A percentile compares a stretch with the other conserved stretches of the same genome.
Evolutionary conservation across 1,140 invertebrate species (phyloP).

Genomic region (Paraescarpia echinospica): DNA sequence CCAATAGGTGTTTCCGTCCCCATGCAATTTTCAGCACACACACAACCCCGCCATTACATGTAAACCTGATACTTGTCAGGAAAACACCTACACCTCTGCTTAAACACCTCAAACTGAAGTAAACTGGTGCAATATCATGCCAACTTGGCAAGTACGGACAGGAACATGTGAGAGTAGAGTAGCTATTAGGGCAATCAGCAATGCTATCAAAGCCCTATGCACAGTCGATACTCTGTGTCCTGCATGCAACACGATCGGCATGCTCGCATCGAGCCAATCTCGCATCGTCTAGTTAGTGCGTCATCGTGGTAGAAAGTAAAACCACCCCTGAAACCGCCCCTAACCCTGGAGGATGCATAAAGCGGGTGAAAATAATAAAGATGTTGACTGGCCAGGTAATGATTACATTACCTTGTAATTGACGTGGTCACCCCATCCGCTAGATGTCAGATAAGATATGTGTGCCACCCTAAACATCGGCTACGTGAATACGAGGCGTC

Average conservation of each 20-base stretch:
- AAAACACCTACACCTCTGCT: not conserved
- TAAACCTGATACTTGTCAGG: not conserved
- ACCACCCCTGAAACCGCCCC: not conserved
- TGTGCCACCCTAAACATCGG: not conserved
- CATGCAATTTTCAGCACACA: not conserved
- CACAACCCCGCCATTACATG: not conserved
- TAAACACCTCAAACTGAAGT: not conserved
- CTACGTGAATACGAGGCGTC: not conserved
- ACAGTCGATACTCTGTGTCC: not conserved
- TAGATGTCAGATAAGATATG: not conserved
- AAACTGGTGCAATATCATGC: not conserved
- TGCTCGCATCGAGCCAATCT: not conserved
- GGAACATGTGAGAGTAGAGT: not conserved
- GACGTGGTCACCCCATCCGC: not conserved
- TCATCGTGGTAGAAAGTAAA: not conserved
- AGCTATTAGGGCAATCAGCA: not conserved
- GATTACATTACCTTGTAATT: slow-evolving; percentile 6
- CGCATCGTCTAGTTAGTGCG: not conserved
- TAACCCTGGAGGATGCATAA: not conserved
- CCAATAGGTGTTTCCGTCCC: not conserved
- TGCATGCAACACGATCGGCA: not conserved
- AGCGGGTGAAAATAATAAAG: not conserved
- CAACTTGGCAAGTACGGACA: not conserved
- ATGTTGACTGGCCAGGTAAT: slow-evolving; percentile 4
- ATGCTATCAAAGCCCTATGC: not conserved